Percentiles rank a stretch among this genome's conserved stretches.
Evolutionary conservation across 2,113 vertebrate species (phyloP).

Genomic region (Dasyurus viverrinus): DNA sequence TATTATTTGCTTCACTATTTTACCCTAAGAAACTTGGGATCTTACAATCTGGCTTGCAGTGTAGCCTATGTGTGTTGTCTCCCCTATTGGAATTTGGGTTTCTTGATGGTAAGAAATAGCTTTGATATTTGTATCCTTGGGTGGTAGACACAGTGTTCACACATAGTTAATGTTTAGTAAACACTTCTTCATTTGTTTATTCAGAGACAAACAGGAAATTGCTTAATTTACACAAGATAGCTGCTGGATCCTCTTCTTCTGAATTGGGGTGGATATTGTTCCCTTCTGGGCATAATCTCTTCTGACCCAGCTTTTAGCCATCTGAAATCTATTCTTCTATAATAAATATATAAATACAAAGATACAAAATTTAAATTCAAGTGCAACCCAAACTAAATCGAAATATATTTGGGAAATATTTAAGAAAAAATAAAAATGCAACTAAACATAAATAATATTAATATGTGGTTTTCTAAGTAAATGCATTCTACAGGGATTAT

Average conservation of each 20-base stretch:
- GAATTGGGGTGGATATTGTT: not conserved
- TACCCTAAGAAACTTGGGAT: not conserved
- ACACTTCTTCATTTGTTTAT: not conserved
- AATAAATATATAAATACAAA: not conserved
- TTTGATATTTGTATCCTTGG: not conserved
- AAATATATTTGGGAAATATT: not conserved
- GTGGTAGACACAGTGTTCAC: not conserved
- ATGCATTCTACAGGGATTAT: not conserved
- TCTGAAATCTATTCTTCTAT: not conserved
- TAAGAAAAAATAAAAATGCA: not conserved
- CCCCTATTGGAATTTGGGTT: not conserved
- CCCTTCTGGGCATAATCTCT: not conserved
- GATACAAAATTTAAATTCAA: not conserved
- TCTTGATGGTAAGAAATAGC: not conserved
- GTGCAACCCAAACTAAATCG: not conserved
- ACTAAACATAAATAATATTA: not conserved
- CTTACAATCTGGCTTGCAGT: not conserved
- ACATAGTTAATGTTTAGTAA: not conserved
- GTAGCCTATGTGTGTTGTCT: not conserved
- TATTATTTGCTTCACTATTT: not conserved
- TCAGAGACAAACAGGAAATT: not conserved
- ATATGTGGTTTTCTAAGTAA: not conserved
- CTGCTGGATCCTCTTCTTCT: not conserved
- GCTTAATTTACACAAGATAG: not conserved
- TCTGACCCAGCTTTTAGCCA: not conserved